phyloP scores from a whole-genome alignment of 2,113 vertebrate species.

The Lanius collurio region DNA sequence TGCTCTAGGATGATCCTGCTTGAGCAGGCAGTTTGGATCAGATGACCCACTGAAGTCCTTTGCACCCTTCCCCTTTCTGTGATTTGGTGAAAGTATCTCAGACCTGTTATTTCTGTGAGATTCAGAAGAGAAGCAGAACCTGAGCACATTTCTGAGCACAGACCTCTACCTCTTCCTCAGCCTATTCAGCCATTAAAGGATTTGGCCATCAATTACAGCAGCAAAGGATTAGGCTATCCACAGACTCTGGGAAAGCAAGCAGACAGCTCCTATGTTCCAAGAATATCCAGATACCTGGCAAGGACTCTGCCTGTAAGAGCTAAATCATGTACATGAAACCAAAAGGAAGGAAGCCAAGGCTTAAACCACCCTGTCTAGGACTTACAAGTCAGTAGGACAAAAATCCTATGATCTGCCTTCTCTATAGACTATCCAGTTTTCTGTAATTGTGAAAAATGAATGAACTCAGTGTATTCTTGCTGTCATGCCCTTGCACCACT shows the following conservation, averaged over 20 bases:
- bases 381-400: background rate
- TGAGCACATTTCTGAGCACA: background rate
- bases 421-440: background rate
- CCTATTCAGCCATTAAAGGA: background rate
- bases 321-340: background rate
- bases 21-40: background rate
- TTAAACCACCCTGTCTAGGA: background rate
- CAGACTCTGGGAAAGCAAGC: background rate
- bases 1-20: background rate
- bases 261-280: background rate
- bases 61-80: background rate
- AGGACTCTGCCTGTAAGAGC: background rate
- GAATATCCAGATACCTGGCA: background rate
- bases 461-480: background rate
- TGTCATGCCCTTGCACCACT: background rate
- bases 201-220: background rate
- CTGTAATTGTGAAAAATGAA: background rate
- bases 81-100: background rate
- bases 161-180: background rate
- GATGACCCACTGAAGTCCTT: background rate
- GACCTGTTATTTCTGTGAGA: background rate
- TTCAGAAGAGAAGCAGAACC: background rate
- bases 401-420: background rate
- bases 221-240: background rate
- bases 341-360: background rate